Conservation (phyloP, 2,797 vertebrate genomes). For the Channa striata region DNA sequence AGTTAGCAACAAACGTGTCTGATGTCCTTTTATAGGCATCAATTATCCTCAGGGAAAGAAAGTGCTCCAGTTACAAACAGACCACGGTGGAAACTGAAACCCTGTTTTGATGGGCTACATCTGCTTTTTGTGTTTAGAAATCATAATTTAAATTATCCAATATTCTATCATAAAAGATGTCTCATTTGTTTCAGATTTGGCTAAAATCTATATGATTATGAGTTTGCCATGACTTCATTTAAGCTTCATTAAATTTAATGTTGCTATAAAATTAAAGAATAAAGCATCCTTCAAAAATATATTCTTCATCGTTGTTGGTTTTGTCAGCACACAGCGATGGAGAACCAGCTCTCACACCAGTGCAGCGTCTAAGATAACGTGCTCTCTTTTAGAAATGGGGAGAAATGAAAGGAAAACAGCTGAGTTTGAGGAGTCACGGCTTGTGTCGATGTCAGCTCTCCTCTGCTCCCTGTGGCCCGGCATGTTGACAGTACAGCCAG, state of each 20-base stretch:
- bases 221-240: not conserved
- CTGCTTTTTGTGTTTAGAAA: slow-evolving; percentile 10
- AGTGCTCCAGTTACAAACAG: slow-evolving; percentile 17
- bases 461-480: slow-evolving; percentile 42
- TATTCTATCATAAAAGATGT: not conserved
- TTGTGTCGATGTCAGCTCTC: slow-evolving; percentile 57
- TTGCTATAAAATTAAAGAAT: not conserved
- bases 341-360: not conserved
- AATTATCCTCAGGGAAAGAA: slow-evolving; percentile 42
- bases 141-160: not conserved
- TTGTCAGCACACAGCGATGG: not conserved
- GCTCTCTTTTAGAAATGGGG: slow-evolving; percentile 1
- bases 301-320: not conserved
- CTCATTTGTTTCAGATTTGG: not conserved
- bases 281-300: not conserved
- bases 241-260: not conserved
- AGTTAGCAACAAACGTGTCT: slow-evolving; percentile 61
- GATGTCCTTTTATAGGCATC: slow-evolving; percentile 58
- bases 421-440: slow-evolving; percentile 23
- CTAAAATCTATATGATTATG: not conserved
- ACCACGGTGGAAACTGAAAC: slow-evolving; percentile 5
- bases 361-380: not conserved
- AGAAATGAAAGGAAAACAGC: slow-evolving; percentile 30
- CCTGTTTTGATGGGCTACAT: not conserved
- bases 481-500: slow-evolving; percentile 62